A percentile compares a stretch with the other conserved stretches of the same genome.
Evolutionary conservation across 2,113 vertebrate genomes (phyloP).

Genomic region (Sterrhoptilus dennistouni): DNA sequence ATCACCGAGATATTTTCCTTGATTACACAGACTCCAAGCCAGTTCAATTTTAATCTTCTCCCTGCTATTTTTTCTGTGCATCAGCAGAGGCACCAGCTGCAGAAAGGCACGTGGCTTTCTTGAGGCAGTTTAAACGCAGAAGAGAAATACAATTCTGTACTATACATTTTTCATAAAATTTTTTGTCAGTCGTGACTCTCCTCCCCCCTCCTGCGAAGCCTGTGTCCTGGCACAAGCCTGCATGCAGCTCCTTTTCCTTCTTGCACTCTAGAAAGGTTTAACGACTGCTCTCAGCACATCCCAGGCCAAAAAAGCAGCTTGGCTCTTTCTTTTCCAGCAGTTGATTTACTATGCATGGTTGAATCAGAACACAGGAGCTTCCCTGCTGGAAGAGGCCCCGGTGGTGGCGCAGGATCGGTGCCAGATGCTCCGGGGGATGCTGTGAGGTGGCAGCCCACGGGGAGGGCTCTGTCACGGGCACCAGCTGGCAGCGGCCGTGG

Average conservation of each 20-base stretch:
- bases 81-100: conserved; percentile 74
- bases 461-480: background rate
- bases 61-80: conserved; percentile 17
- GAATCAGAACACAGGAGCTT: conserved; percentile 16
- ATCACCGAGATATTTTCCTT: conserved; percentile 74
- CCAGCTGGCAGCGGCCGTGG: background rate
- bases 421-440: background rate
- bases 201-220: background rate
- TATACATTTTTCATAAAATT: background rate
- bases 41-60: conserved; percentile 45
- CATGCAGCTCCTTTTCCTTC: background rate
- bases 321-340: conserved; percentile 25
- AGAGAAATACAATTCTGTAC: conserved; percentile 25
- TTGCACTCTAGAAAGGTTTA: background rate
- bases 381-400: background rate
- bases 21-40: conserved; percentile 72
- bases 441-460: background rate
- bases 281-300: background rate
- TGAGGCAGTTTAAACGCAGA: conserved; percentile 5
- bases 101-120: conserved; percentile 32
- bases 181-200: background rate
- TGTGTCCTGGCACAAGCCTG: background rate
- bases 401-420: background rate
- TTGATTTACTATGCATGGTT: conserved; percentile 31
- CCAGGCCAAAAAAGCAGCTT: conserved; percentile 42